Conservation (phyloP, 2,113 vertebrate genomes). For the Peromyscus maniculatus region DNA sequence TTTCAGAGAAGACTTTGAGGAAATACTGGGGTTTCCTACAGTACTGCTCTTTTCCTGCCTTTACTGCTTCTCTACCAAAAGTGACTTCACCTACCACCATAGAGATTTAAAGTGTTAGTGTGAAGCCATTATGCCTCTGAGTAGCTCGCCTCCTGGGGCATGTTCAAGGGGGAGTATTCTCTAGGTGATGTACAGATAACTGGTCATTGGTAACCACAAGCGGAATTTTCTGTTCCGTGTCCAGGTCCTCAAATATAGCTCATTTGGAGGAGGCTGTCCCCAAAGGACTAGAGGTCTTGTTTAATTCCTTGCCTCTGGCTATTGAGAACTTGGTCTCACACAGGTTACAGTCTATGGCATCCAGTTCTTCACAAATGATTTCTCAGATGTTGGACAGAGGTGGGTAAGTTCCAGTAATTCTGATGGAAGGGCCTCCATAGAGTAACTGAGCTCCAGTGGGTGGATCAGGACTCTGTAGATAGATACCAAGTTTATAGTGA, state of each 20-base stretch:
- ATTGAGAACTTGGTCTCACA: not conserved
- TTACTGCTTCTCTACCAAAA: not conserved
- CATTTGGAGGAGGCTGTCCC: not conserved
- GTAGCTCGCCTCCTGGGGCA: not conserved
- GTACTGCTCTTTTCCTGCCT: not conserved
- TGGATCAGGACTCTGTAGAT: not conserved
- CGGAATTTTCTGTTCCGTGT: not conserved
- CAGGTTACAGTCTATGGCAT: not conserved
- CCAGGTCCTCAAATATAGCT: not conserved
- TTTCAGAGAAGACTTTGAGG: not conserved
- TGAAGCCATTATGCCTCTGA: not conserved
- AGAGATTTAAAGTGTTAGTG: not conserved
- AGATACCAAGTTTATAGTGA: not conserved
- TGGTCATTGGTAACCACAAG: not conserved
- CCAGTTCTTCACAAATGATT: not conserved
- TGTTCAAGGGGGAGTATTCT: not conserved
- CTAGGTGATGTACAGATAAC: not conserved
- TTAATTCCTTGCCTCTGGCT: not conserved
- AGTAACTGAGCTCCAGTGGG: not conserved
- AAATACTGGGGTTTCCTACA: not conserved
- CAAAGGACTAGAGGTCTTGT: not conserved
- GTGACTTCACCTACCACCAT: not conserved
- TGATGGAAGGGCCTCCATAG: not conserved
- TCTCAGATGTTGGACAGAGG: slow-evolving; percentile 52
- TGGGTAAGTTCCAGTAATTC: slow-evolving; percentile 5